Evolutionary conservation across 2,888 invertebrate genomes (phyloP), one percentile per base, ranked within the genome.

Genomic region (Andrena flavipes): DNA sequence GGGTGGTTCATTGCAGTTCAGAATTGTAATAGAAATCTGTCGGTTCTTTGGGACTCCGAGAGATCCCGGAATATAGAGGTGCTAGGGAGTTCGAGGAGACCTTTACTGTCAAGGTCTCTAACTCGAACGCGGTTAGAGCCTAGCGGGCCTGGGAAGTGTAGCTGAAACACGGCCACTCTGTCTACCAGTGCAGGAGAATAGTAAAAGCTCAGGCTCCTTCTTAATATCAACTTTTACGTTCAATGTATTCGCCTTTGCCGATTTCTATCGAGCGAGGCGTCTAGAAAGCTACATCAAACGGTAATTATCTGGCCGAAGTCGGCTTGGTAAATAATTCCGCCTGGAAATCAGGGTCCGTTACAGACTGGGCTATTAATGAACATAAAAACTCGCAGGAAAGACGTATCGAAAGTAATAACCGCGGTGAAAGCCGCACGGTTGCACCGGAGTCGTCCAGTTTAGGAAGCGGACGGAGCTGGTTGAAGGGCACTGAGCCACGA

Each of bases 401-500:
- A 5, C 23, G 4, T 13, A n/a, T 49, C 13, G 56, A 33, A 59
- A 60, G 54, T 13, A 54, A 78, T 63, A 51, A 64, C 20, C 13
- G 26, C 48, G n/a, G 56, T 20, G 72, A 77, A 62, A 67, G 30
- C 56, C 7, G 30, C 20, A 7, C 35, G 49, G 29, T 35, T 35
- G 62, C 26, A 8, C 51, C 35, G 49, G 59, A 72, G 72, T 71
- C 68, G 69, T 75, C 78, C 84, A 78, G 72, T 84, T 82, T 84
- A 78, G 84, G 78, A 84, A 82, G 75, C 78, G 82, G 42, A 59
- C 72, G 56, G 69, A 76, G 73, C 35, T 70, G 80, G 79, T 67
- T 84, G 85, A 86, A 86, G 85, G 85, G 83, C 86, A 86, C 79
- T 84, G 81, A 86, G 85, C 85, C 85, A 85, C 81, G 81, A 83